Evolutionary conservation across 2,113 vertebrate genomes (phyloP), one percentile per base, ranked within the genome.

Genomic region (Sinocyclocheilus rhinocerous): DNA sequence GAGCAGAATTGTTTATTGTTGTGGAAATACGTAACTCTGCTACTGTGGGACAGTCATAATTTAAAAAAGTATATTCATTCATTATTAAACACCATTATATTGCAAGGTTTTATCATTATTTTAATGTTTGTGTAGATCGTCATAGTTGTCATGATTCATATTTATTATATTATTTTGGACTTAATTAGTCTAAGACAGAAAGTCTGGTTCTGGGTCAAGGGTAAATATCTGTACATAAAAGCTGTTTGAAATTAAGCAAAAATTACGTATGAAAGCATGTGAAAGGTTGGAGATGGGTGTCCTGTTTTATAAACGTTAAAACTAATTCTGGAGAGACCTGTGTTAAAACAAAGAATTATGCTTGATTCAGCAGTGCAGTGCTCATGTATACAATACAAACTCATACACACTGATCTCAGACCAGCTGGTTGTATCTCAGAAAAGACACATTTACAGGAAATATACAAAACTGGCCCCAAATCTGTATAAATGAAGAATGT

Each of bases 401-500:
- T 39, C 29, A 36, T 12, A 59, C 18, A 79, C 33, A 39, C 29
- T 15, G 77, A 61, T 61, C 77, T 80, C 77, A 42, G 20, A 79
- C 42, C 33, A 79, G 55, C 29, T 79, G 0, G 1, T 8, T n/a
- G 20, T 59, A 59, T 22, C 16, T 55, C 16, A 20, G 52, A 55
- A 55, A 61, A 33, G 57, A n/a, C 69, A 55, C 29, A 20, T 77
- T 77, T 63, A 45, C 3, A 29, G 50, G 69, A 81, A 72, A 81
- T 39, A 33, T 50, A 70, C 4, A 63, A 83, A 82, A 63, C 79
- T 82, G 42, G 18, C 45, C 80, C 16, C 9, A 82, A 48, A 63
- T 79, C 29, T 65, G 63, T 29, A 70, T 76, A 67, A 89, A 84
- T 42, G 59, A 36, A 84, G 67, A 36, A 84, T 42, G 6, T 82